Conservation (phyloP, 2,888 invertebrate species). For the Papilio demoleus region DNA sequence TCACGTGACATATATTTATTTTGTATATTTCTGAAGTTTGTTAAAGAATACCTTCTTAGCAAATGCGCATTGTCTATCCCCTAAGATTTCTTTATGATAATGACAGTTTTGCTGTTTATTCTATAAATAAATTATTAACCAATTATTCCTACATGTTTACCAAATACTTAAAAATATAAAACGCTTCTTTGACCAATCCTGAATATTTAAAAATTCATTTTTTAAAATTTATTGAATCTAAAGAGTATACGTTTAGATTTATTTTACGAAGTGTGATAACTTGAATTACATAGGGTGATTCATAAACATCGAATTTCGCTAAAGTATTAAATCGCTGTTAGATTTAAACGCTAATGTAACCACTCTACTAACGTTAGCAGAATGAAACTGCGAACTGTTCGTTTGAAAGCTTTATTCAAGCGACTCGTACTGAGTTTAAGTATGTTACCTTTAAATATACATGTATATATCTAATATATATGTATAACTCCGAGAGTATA, state of each 20-base stretch:
- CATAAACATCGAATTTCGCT: not conserved
- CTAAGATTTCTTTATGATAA: too few relatives aligned
- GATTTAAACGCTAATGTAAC: conserved; percentile 41
- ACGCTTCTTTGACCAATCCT: too few relatives aligned
- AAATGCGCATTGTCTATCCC: too few relatives aligned
- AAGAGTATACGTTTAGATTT: not conserved
- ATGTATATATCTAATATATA: conserved; percentile 37
- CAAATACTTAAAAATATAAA: too few relatives aligned
- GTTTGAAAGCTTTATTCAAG: conserved; percentile 67
- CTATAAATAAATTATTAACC: too few relatives aligned
- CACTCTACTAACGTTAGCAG: conserved; percentile 48
- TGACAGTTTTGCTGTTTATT: too few relatives aligned
- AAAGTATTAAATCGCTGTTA: conserved; percentile 4
- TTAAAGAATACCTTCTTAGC: too few relatives aligned
- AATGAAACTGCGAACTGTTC: conserved; percentile 65
- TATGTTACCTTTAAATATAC: conserved; percentile 36
- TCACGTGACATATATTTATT: too few relatives aligned
- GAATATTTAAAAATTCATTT: too few relatives aligned
- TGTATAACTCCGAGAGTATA: conserved; percentile 30
- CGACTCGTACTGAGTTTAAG: conserved; percentile 44
- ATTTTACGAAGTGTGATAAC: not conserved
- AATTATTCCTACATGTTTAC: too few relatives aligned
- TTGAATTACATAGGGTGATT: not conserved
- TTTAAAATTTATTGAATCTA: too few relatives aligned
- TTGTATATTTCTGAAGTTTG: too few relatives aligned